phyloP scores from a whole-genome alignment of 2,888 invertebrate species.

The Operophtera brumata region DNA sequence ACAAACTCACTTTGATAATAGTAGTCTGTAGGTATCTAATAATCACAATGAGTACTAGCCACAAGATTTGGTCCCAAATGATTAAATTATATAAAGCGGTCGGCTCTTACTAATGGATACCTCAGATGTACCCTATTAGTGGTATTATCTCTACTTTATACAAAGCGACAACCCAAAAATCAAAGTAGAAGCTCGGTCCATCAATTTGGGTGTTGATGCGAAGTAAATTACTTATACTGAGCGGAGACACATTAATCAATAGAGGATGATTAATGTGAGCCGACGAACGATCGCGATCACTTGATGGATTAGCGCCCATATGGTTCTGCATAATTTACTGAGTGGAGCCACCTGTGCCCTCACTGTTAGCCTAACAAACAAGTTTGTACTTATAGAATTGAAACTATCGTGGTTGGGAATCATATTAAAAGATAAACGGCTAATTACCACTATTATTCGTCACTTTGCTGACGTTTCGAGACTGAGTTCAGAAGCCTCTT shows the following conservation, averaged over 20 bases:
- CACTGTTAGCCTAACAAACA: slow-evolving; percentile 44
- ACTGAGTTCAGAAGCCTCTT: too few species aligned
- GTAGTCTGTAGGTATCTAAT: not conserved
- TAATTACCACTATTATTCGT: too few species aligned
- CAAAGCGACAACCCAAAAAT: slow-evolving; percentile 44
- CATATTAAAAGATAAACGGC: too few species aligned
- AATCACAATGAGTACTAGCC: too few species aligned
- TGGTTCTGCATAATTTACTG: slow-evolving; percentile 76
- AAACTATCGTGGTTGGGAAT: too few species aligned
- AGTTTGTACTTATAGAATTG: slow-evolving; percentile 27
- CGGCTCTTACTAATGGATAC: not conserved
- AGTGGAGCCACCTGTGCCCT: slow-evolving; percentile 69
- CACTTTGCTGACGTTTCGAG: too few species aligned
- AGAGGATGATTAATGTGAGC: slow-evolving; percentile 75
- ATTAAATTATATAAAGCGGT: too few species aligned
- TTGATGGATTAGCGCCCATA: slow-evolving; percentile 79
- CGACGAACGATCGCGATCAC: slow-evolving; percentile 65
- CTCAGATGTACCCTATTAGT: not conserved
- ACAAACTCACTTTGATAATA: not conserved
- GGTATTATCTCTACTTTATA: slow-evolving; percentile 7
- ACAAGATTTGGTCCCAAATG: too few species aligned
- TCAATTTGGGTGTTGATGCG: slow-evolving; percentile 54
- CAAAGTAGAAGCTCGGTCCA: slow-evolving; percentile 48
- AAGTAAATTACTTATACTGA: slow-evolving; percentile 71
- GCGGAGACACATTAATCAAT: slow-evolving; percentile 77